phyloP scores from a whole-genome alignment of 2,888 invertebrate genomes.

The Dugesia japonica region DNA sequence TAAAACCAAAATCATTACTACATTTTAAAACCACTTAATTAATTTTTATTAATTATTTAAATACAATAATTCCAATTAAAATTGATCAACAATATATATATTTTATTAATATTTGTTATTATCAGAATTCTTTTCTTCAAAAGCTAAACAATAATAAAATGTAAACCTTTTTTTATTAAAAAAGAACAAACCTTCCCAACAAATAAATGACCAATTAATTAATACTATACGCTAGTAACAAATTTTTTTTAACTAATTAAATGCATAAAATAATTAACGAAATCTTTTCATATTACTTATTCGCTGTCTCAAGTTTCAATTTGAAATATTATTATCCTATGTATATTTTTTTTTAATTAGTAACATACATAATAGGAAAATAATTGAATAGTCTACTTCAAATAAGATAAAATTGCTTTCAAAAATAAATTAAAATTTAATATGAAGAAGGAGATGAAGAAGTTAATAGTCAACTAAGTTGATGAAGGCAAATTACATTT shows the following conservation, averaged over 20 bases:
- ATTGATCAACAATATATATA: no score
- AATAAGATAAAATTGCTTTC: conserved; percentile 6
- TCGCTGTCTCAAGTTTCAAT: conserved; percentile 9
- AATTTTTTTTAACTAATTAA: neutral
- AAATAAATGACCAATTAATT: no score
- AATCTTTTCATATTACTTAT: neutral
- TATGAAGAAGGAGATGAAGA: neutral
- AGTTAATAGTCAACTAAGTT: neutral
- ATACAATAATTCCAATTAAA: no score
- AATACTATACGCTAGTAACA: no score
- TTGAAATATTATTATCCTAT: conserved; percentile 1
- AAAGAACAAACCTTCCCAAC: no score
- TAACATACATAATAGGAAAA: conserved; percentile 13
- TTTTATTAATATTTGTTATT: no score
- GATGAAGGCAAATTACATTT: conserved; percentile 12
- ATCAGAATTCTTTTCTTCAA: no score
- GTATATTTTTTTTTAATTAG: conserved; percentile 14
- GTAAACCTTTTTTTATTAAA: no score
- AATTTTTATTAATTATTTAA: no score
- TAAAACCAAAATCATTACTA: no score
- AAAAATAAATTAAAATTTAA: neutral
- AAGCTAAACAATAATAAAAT: no score
- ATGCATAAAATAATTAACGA: conserved; percentile 5
- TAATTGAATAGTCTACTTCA: conserved; percentile 20
- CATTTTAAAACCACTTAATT: no score